phyloP scores from a whole-genome alignment of 2,888 invertebrate genomes.

The Apamea crenata region DNA sequence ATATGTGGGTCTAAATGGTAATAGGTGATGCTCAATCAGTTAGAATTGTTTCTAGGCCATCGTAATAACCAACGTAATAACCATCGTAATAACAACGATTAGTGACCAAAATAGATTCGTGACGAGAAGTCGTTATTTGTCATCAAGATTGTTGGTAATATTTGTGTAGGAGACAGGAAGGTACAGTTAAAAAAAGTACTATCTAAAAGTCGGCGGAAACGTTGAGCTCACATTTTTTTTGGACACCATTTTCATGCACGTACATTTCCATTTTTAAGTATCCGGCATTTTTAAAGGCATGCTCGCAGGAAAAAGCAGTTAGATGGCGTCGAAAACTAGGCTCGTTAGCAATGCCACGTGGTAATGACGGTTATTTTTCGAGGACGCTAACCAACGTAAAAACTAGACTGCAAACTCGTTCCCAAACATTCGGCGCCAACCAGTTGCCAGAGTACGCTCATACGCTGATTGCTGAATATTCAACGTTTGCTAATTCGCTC shows the following conservation, averaged over 20 bases:
- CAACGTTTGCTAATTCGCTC: slow-evolving; percentile 69
- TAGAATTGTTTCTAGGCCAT: slow-evolving; percentile 38
- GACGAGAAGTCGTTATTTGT: slow-evolving; percentile 43
- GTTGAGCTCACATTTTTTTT: slow-evolving; percentile 41
- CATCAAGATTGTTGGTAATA: slow-evolving; percentile 49
- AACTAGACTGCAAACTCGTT: slow-evolving; percentile 84
- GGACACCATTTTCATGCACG: slow-evolving; percentile 37
- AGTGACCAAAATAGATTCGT: slow-evolving; percentile 51
- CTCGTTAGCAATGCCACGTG: slow-evolving; percentile 78
- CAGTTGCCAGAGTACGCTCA: slow-evolving; percentile 39
- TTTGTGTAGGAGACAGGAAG: slow-evolving; percentile 55
- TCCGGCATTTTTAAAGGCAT: slow-evolving; percentile 60
- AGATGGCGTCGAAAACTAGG: slow-evolving; percentile 70
- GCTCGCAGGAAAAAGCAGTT: slow-evolving; percentile 60
- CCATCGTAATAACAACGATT: slow-evolving; percentile 35
- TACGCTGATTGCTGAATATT: slow-evolving; percentile 71
- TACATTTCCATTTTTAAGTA: slow-evolving; percentile 63
- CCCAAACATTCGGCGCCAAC: slow-evolving; percentile 67
- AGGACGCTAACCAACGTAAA: slow-evolving; percentile 82
- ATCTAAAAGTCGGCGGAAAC: slow-evolving; percentile 50
- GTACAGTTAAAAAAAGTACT: slow-evolving; percentile 31
- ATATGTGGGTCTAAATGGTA: slow-evolving; percentile 45
- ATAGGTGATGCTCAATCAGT: slow-evolving; percentile 45
- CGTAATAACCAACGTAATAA: too few species aligned
- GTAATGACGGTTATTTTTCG: slow-evolving; percentile 86